Percentiles rank a stretch among this genome's conserved stretches.
These are phyloP conservation scores for Listrodromus nycthemerus DNA, from an alignment of 2,888 invertebrate genomes.

Conservation along the genomic window DNA sequence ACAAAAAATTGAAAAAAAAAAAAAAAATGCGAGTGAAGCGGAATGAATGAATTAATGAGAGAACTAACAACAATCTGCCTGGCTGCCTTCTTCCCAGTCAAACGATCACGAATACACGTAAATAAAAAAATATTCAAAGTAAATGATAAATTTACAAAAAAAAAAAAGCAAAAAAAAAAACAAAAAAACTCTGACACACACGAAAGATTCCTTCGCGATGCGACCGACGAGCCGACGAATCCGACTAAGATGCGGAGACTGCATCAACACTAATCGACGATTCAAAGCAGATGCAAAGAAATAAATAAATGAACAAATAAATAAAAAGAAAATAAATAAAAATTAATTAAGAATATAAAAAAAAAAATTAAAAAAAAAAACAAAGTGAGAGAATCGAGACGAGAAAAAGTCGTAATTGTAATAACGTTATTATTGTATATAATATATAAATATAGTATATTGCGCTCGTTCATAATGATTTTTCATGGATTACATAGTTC, in stretches of 20 bases:
- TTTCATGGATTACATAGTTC: conserved; percentile 63
- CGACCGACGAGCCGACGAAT: conserved; percentile 9
- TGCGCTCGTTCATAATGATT: conserved; percentile 71
- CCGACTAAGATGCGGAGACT: conserved; percentile 11
- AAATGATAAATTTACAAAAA: neutral
- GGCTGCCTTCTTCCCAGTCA: conserved; percentile 64
- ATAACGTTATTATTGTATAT: conserved; percentile 66
- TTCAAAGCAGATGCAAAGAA: conserved; percentile 21
- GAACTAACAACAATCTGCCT: conserved; percentile 65
- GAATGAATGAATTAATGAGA: conserved; percentile 22
- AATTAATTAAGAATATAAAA: neutral
- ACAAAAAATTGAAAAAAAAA: neutral
- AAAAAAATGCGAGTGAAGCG: conserved; percentile 11
- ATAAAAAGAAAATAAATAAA: conserved; percentile 14
- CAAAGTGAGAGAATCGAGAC: conserved; percentile 28
- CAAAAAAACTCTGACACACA: conserved; percentile 3
- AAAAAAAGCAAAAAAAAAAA: conserved; percentile 18
- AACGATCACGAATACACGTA: conserved; percentile 47
- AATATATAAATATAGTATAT: conserved; percentile 64
- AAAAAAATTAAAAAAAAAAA: neutral
- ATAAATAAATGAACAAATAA: too few species aligned
- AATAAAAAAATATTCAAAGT: conserved; percentile 6
- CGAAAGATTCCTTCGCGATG: conserved; percentile 23
- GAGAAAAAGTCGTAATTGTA: conserved; percentile 53
- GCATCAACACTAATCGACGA: conserved; percentile 41